Percentiles rank a stretch among this genome's conserved stretches.
Conservation (phyloP, 37 sponge, comb jelly and placozoan genomes). For the Bolinopsis microptera region DNA sequence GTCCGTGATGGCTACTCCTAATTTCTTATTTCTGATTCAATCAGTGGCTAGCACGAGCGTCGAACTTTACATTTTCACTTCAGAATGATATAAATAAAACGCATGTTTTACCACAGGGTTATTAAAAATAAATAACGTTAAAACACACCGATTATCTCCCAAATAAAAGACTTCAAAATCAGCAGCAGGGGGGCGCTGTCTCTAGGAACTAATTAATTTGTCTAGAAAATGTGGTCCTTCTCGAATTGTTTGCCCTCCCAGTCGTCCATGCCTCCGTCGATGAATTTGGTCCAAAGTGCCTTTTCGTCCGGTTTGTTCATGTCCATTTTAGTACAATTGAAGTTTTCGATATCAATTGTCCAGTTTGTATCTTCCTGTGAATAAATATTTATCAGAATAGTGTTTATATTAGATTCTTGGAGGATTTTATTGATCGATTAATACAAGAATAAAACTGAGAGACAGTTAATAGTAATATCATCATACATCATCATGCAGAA, state of each 20-base stretch:
- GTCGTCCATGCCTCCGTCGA: slow-evolving; percentile 16
- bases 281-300: background rate
- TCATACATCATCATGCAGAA: too few relatives aligned
- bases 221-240: slow-evolving; percentile 38
- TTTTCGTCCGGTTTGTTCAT: slow-evolving; percentile 21
- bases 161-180: too few relatives aligned
- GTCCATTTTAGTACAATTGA: slow-evolving; percentile 6
- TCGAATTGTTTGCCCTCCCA: slow-evolving; percentile 41
- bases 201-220: background rate
- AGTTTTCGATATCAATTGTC: slow-evolving; percentile 39
- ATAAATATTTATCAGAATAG: background rate
- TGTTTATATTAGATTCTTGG: background rate
- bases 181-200: too few relatives aligned
- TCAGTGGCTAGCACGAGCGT: too few relatives aligned
- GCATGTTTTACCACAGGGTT: background rate
- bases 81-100: too few relatives aligned
- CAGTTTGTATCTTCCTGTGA: slow-evolving; percentile 56
- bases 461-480: too few relatives aligned
- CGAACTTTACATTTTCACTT: too few relatives aligned
- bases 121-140: background rate
- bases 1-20: too few relatives aligned
- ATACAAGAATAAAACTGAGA: too few relatives aligned
- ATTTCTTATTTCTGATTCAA: too few relatives aligned
- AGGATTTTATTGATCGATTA: too few relatives aligned
- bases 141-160: background rate